Evolutionary conservation across 1,140 invertebrate genomes (phyloP), one percentile per base, ranked within the genome.

Genomic region (Agrypnia vestita): DNA sequence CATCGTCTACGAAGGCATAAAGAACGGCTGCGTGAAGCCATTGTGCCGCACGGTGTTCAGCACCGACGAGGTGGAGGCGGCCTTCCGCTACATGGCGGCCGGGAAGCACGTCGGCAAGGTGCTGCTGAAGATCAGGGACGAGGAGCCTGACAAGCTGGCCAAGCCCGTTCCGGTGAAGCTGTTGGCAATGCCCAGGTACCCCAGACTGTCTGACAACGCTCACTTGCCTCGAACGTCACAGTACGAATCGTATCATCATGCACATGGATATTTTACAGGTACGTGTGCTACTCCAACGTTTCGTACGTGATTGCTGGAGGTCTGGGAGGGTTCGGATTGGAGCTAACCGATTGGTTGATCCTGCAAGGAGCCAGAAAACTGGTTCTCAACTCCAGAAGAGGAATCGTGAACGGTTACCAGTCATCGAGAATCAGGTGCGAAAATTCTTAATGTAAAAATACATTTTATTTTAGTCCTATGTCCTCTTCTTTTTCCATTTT

Each of bases 21-120:
- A 91, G 76, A 89, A 86, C 62, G 96, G 93, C n/a, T 90, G 91
- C 1, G 91, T 94, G 1, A 89, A 91, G 80, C 93, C 94, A 1
- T 85, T 95, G 47, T 90, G 90, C 0, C 87, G 90, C 73, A 91
- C 89, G 25, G 89, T 92, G 0, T 95, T 94, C 83, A 84, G 89
- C 17, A 89, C 88, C 35, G 84, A 93, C 73, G 90, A 94, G 85
- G 86, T 94, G 1, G 93, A 94, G 84, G 86, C 92, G 80, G 93
- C 93, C 3, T 95, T 94, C 86, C 88, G 93, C 71, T 93, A 93
- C 84, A 95, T 97, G 93, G 93, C 95, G 6, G 91, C 93, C 79
- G 96, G 96, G 12, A 96, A 96, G 89, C 96, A 97, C 86, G 95
- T 96, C 77, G 96, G 96, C 79, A 97, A 97, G 91, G 94, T 96